Percentiles rank a stretch among this genome's conserved stretches.
Conservation (phyloP, 2,888 invertebrate genomes). For the Geotrupes spiniger region DNA sequence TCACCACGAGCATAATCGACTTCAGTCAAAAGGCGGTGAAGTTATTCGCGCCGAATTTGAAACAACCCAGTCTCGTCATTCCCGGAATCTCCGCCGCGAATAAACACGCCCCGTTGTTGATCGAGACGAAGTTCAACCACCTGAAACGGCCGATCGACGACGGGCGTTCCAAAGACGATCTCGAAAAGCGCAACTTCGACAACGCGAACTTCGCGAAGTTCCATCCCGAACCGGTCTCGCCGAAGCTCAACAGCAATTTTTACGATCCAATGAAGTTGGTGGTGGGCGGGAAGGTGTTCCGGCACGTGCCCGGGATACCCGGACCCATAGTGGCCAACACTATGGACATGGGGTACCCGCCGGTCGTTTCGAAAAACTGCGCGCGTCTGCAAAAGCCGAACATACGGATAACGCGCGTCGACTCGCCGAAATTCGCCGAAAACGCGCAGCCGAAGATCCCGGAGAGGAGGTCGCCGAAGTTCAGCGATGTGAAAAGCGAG, state of each 20-base stretch:
- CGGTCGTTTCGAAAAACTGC: slow-evolving; percentile 21
- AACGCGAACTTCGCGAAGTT: slow-evolving; percentile 15
- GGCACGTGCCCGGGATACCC: slow-evolving; percentile 84
- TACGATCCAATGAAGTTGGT: slow-evolving; percentile 53
- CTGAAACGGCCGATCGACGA: slow-evolving; percentile 40
- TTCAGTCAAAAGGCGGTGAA: slow-evolving; percentile 50
- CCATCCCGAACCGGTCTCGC: slow-evolving; percentile 36
- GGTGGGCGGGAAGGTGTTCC: slow-evolving; percentile 72
- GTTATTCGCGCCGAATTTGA: slow-evolving; percentile 47
- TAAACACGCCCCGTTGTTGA: slow-evolving; percentile 23
- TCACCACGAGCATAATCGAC: slow-evolving; percentile 44
- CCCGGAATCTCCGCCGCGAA: slow-evolving; percentile 38
- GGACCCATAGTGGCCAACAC: slow-evolving; percentile 62
- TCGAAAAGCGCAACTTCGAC: slow-evolving; percentile 18
- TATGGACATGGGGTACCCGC: slow-evolving; percentile 31
- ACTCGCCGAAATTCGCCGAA: slow-evolving; percentile 3
- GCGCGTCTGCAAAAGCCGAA: slow-evolving; percentile 20
- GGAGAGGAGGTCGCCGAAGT: slow-evolving; percentile 24
- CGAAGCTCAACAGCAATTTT: slow-evolving; percentile 43
- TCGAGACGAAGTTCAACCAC: slow-evolving; percentile 16
- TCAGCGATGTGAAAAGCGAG: slow-evolving; percentile 30
- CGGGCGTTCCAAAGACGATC: slow-evolving; percentile 33
- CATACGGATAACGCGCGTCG: slow-evolving; percentile 22
- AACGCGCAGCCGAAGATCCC: slow-evolving; percentile 9
- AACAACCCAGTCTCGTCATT: slow-evolving; percentile 43